These are phyloP conservation scores for Tineola bisselliella DNA, from an alignment of 2,888 invertebrate species.

Conservation along the genomic window DNA sequence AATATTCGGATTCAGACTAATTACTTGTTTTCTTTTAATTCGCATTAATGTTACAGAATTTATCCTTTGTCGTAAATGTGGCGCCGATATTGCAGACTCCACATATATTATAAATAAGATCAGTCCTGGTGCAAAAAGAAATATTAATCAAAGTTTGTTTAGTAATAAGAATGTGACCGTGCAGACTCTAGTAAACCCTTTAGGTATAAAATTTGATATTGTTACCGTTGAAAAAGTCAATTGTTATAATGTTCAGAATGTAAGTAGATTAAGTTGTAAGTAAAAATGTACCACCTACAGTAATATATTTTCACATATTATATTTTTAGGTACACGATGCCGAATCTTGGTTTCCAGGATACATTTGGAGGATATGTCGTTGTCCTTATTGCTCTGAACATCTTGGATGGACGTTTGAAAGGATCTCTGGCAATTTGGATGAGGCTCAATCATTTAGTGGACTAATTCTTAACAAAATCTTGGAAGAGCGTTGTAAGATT, in stretches of 20 bases:
- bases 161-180: conserved; percentile 61
- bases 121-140: conserved; percentile 57
- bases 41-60: conserved; percentile 44
- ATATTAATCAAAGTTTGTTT: conserved; percentile 61
- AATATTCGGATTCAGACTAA: no score
- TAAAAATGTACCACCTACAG: no score
- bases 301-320: neutral
- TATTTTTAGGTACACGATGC: conserved; percentile 48
- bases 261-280: conserved; percentile 32
- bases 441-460: conserved; percentile 46
- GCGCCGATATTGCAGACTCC: conserved; percentile 66
- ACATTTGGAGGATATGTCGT: conserved; percentile 69
- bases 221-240: conserved; percentile 61
- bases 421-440: conserved; percentile 27
- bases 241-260: conserved; percentile 63
- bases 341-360: conserved; percentile 74
- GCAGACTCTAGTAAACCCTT: conserved; percentile 66
- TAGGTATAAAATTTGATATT: conserved; percentile 63
- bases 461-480: conserved; percentile 49
- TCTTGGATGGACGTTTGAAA: conserved; percentile 71
- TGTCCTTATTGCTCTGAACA: conserved; percentile 71
- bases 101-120: conserved; percentile 57
- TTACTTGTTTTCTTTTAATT: no score
- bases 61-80: conserved; percentile 68
- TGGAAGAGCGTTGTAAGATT: conserved; percentile 62